phyloP scores from a whole-genome alignment of 2,888 invertebrate species.

The Rotaria magnacalcarata region DNA sequence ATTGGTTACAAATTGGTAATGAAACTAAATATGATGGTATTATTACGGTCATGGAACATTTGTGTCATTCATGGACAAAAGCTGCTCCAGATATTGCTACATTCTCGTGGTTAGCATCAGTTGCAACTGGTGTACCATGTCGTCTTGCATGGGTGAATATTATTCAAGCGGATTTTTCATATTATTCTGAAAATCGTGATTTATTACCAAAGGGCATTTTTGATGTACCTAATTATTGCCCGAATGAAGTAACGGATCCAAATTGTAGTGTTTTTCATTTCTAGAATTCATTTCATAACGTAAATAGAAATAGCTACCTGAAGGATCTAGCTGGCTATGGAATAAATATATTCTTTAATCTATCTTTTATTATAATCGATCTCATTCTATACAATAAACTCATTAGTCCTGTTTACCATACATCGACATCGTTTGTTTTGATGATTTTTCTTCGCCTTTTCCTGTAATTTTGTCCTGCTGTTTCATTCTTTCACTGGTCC shows the following conservation, averaged over 20 bases:
- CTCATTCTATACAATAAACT: too few species aligned
- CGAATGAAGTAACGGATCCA: background rate
- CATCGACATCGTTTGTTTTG: too few species aligned
- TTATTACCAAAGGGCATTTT: background rate
- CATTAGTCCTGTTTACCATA: too few species aligned
- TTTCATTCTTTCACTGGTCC: too few species aligned
- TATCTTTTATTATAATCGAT: too few species aligned
- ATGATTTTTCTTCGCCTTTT: too few species aligned
- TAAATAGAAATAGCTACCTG: too few species aligned
- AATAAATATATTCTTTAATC: too few species aligned
- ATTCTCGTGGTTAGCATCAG: constrained; percentile 8
- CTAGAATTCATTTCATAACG: too few species aligned
- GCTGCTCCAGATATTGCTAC: background rate
- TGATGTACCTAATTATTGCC: constrained; percentile 4
- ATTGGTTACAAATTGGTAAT: constrained; percentile 14
- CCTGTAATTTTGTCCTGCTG: too few species aligned
- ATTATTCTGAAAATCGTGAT: background rate
- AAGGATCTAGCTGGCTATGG: too few species aligned
- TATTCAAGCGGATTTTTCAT: background rate
- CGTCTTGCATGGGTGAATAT: background rate
- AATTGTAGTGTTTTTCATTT: background rate
- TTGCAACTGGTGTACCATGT: background rate
- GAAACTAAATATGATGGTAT: background rate
- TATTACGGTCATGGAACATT: background rate
- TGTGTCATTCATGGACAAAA: background rate